phyloP scores from a whole-genome alignment of 2,113 vertebrate genomes.

The Typhlomys cinereus region DNA sequence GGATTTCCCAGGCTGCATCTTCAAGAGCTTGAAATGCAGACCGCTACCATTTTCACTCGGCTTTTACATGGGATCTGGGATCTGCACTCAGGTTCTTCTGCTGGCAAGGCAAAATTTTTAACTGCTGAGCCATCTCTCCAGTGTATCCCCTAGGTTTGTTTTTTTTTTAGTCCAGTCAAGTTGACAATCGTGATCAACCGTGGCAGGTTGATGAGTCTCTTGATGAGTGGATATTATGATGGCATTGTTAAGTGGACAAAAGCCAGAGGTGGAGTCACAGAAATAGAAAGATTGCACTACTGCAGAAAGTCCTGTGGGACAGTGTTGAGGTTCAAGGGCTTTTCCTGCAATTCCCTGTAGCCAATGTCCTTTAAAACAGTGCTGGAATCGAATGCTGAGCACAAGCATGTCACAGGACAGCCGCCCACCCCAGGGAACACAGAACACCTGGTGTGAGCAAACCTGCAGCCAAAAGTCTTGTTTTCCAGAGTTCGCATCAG shows the following conservation, averaged over 20 bases:
- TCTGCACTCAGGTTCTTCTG: too few relatives aligned
- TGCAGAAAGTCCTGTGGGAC: background rate
- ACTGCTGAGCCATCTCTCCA: too few relatives aligned
- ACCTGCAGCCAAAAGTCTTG: background rate
- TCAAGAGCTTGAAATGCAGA: too few relatives aligned
- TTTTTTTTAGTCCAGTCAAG: background rate
- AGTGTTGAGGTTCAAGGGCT: slow-evolving; percentile 17
- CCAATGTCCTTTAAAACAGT: slow-evolving; percentile 19
- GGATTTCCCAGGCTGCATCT: too few relatives aligned
- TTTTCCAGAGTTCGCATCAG: background rate
- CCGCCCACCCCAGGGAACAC: background rate
- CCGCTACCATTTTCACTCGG: too few relatives aligned
- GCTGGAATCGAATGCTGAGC: background rate
- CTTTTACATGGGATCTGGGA: too few relatives aligned
- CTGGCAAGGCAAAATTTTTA: too few relatives aligned
- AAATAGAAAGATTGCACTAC: background rate
- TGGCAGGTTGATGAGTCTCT: too few relatives aligned
- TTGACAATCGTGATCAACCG: background rate
- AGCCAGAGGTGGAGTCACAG: too few relatives aligned
- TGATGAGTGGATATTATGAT: too few relatives aligned
- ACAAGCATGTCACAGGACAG: background rate
- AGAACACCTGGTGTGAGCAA: slow-evolving; percentile 18
- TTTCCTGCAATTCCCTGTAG: background rate
- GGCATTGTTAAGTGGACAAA: too few relatives aligned
- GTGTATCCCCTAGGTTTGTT: too few relatives aligned